Base-by-base conservation (phyloP, 2,113 vertebrate genomes). In the Turdus rufiventris region DNA sequence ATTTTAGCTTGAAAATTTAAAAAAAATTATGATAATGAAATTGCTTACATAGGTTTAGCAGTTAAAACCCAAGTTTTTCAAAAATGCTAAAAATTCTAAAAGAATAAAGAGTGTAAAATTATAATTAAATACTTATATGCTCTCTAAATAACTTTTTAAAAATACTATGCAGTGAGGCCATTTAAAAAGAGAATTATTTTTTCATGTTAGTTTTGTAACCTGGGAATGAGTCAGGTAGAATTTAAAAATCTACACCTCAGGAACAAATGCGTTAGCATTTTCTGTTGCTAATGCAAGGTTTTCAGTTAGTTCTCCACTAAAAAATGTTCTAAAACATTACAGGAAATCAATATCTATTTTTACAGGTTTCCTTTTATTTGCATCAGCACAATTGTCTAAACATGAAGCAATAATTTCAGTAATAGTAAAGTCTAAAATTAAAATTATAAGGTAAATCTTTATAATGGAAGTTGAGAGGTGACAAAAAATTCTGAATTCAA, bases 281-380 rank as follows among this genome's bases (percentile, higher is more conserved):
- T 83, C 63, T 86, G 3, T 63, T 77, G 85, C 88, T 95, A 80
- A 88, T 1, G 0, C 40, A 86, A 53, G 53, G 31, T 40, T 96
- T 96, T 88, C 31, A 50, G 47, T 74, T 84, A 75, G 72, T 90
- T 86, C n/a, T 7, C 40, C 56, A 33, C 40, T 71, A 58, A 86
- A 92, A 93, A 80, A 42, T 90, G 60, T 75, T 88, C 91, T 88
- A 68, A 94, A 95, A 45, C 75, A 54, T 88, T 85, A 96, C 48
- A 78, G 88, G 79, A 96, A 96, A 97, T 96, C 91, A 94, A 93
- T 96, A 90, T 29, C 90, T 94, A 31, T 88, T 83, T 96, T 94
- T 93, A 75, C 40, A 66, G 23, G 13, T 75, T 93, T 93, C 68
- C 40, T 85, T 85, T 96, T 63, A 65, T 57, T 75, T 68, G 40